Conservation (phyloP, 2,113 vertebrate species). For the Bettongia penicillata region DNA sequence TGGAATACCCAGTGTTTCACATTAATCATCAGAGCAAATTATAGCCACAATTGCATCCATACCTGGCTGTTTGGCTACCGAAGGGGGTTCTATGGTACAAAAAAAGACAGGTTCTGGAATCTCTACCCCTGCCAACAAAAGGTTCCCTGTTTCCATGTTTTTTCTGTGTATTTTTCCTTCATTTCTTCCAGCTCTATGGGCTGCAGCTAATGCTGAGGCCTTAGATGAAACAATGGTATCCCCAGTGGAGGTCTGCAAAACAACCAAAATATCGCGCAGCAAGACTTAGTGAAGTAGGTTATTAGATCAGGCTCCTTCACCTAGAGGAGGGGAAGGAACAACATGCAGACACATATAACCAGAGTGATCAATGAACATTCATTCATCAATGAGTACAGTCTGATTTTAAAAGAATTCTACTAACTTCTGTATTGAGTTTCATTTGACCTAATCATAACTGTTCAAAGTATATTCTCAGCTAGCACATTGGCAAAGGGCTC, state of each 20-base stretch:
- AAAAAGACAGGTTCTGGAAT: constrained; percentile 98
- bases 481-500: not conserved
- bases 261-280: constrained; percentile 7
- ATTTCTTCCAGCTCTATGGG: constrained; percentile 80
- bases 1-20: not conserved
- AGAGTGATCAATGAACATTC: not conserved
- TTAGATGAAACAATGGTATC: constrained; percentile 97
- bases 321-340: not conserved
- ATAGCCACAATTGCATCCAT: not conserved
- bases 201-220: constrained; percentile 88
- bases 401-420: not conserved
- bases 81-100: constrained; percentile 97
- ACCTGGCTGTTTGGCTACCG: constrained; percentile 94
- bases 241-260: constrained; percentile 92
- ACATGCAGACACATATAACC: not conserved
- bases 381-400: not conserved
- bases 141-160: constrained; percentile 66
- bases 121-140: constrained; percentile 93
- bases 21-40: not conserved
- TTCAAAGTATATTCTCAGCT: not conserved
- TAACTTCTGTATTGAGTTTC: not conserved
- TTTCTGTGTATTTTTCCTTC: constrained; percentile 60
- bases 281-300: not conserved
- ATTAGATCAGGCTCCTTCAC: not conserved
- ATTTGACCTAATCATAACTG: not conserved